Evolutionary conservation across 1,140 invertebrate genomes (phyloP).

Genomic region (Rhizoglyphus robini): DNA sequence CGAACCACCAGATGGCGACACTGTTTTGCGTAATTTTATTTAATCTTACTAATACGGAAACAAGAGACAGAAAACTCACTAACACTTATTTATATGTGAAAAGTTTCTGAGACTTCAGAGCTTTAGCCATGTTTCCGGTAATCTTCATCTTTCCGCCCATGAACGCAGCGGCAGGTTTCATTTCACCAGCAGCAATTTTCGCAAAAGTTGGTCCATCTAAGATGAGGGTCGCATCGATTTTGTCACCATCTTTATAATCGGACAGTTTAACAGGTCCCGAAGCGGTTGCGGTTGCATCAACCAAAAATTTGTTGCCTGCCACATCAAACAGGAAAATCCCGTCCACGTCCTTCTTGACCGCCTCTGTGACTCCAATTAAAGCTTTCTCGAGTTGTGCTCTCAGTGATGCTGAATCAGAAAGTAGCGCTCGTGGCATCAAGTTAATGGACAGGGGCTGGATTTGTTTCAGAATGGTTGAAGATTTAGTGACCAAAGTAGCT

Average conservation of each 20-base stretch:
- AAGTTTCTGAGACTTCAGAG: constrained; percentile 89
- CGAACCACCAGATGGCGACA: too few relatives aligned
- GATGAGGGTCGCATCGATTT: constrained; percentile 51
- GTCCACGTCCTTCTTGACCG: constrained; percentile 23
- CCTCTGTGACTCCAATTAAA: constrained; percentile 13
- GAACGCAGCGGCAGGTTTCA: constrained; percentile 79
- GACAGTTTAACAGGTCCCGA: constrained; percentile 8
- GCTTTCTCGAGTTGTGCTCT: not conserved
- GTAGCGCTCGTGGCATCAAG: too few relatives aligned
- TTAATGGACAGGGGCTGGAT: too few relatives aligned
- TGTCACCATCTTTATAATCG: not conserved
- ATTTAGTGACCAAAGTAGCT: too few relatives aligned
- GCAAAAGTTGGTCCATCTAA: constrained; percentile 52
- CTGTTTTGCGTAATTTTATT: too few relatives aligned
- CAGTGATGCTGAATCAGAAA: not conserved
- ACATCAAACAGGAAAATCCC: constrained; percentile 21
- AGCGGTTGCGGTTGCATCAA: constrained; percentile 19
- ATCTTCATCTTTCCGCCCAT: constrained; percentile 95
- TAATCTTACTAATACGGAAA: too few relatives aligned
- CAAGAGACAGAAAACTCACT: too few relatives aligned
- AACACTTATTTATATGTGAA: too few relatives aligned
- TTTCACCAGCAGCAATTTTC: constrained; percentile 39
- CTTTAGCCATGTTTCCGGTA: constrained; percentile 76
- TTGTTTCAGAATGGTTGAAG: too few relatives aligned
- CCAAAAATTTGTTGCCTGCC: constrained; percentile 20